A percentile compares a stretch with the other conserved stretches of the same genome.
Conservation (phyloP, 2,888 invertebrate genomes). For the Pteria penguin region DNA sequence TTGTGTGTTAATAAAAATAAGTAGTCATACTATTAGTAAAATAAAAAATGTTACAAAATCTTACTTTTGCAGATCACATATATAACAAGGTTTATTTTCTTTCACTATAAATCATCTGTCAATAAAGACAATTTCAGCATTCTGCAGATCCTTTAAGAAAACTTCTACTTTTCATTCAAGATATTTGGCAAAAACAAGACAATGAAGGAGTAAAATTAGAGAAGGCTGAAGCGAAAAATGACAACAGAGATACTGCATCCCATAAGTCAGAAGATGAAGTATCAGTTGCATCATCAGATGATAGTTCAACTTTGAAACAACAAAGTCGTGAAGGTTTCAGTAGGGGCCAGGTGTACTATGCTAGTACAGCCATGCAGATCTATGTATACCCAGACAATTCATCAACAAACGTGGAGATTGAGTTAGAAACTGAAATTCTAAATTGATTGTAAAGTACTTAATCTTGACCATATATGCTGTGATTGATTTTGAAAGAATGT, state of each 20-base stretch:
- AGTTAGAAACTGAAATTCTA: constrained; percentile 9
- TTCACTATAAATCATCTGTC: no score
- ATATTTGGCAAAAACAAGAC: constrained; percentile 42
- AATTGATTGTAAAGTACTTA: no score
- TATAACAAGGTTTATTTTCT: no score
- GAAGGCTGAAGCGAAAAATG: constrained; percentile 88
- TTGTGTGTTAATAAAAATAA: no score
- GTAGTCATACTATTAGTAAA: no score
- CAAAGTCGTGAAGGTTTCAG: constrained; percentile 81
- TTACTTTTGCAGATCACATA: no score
- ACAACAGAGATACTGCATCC: constrained; percentile 72
- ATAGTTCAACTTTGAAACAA: background rate
- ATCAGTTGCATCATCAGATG: background rate
- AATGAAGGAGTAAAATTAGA: background rate
- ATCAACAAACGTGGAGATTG: background rate
- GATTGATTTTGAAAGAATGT: no score
- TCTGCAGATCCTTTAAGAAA: no score
- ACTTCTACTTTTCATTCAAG: no score
- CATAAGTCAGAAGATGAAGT: constrained; percentile 3
- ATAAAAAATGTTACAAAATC: no score
- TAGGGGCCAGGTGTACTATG: constrained; percentile 94
- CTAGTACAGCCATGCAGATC: constrained; percentile 93
- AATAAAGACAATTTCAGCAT: no score
- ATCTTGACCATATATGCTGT: no score
- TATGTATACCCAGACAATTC: constrained; percentile 86